Evolutionary conservation across 1,140 invertebrate genomes (phyloP).

Genomic region (Harpegnathos saltator): DNA sequence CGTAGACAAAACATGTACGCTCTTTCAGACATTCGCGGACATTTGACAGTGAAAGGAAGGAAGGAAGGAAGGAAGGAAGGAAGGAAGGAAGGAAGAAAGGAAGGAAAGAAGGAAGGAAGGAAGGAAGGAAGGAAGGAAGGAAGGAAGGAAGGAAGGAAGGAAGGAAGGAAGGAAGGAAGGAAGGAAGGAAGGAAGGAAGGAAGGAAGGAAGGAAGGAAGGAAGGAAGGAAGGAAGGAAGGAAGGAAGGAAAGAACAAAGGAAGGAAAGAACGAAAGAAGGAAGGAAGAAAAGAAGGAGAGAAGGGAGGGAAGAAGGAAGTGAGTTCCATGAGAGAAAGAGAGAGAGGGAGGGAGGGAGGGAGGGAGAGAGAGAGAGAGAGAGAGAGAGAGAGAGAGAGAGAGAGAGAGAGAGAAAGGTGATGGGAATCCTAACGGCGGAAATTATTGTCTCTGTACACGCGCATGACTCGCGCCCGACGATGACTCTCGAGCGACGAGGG

Average conservation of each 20-base stretch:
- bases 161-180: too few relatives aligned
- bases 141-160: background rate
- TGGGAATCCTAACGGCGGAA: constrained; percentile 29
- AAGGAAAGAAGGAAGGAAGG: background rate
- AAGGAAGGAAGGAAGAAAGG: constrained; percentile 34
- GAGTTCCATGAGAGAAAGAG: constrained; percentile 1
- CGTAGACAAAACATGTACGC: constrained; percentile 42
- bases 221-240: constrained; percentile 24
- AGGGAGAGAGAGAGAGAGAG: too few relatives aligned
- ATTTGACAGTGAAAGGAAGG: constrained; percentile 32
- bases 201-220: background rate
- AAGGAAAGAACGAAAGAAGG: constrained; percentile 22
- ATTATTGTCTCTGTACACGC: constrained; percentile 79
- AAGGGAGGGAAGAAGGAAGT: too few relatives aligned
- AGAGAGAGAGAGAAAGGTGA: constrained; percentile 1
- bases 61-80: constrained; percentile 48
- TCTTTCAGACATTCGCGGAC: constrained; percentile 52
- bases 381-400: too few relatives aligned
- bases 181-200: too few relatives aligned
- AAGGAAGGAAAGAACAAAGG: constrained; percentile 45
- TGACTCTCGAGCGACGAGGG: constrained; percentile 14
- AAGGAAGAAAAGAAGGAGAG: background rate
- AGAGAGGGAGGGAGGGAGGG: constrained; percentile 4
- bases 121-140: background rate
- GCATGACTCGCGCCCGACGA: constrained; percentile 56